A percentile compares a stretch with the other conserved stretches of the same genome.
phyloP scores from a whole-genome alignment of 30 jellyfish, hydroid and myxozoan genomes.

The Sanderia malayensis region DNA sequence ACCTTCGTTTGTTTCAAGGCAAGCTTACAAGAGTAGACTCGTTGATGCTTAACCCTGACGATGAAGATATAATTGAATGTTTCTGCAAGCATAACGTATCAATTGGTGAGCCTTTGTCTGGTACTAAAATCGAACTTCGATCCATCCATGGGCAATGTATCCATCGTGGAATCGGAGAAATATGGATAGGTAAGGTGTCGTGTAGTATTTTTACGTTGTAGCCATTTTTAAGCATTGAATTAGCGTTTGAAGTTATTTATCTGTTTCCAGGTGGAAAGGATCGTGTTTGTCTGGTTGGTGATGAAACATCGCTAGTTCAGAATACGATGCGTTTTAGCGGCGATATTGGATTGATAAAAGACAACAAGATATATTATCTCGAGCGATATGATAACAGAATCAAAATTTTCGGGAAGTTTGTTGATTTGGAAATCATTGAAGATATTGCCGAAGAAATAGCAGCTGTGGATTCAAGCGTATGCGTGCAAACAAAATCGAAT shows the following conservation, averaged over 20 bases:
- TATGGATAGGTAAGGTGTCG: constrained; percentile 61
- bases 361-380: constrained; percentile 62
- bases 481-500: not conserved
- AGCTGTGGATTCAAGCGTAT: constrained; percentile 24
- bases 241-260: too few relatives aligned
- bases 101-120: constrained; percentile 54
- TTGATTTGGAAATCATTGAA: constrained; percentile 51
- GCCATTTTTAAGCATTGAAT: not conserved
- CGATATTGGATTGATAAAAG: constrained; percentile 54
- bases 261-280: constrained; percentile 60
- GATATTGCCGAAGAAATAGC: constrained; percentile 10
- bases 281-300: constrained; percentile 62
- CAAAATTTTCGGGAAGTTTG: constrained; percentile 73
- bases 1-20: not conserved
- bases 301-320: constrained; percentile 24
- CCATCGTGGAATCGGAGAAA: constrained; percentile 49
- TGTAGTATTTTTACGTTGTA: not conserved
- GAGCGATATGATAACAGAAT: constrained; percentile 65
- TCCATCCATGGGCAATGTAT: constrained; percentile 17
- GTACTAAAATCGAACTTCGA: constrained; percentile 41
- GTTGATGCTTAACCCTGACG: not conserved
- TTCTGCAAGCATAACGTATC: constrained; percentile 18
- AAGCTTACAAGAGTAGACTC: not conserved
- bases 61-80: not conserved
- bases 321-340: constrained; percentile 74